These are phyloP conservation scores for Catocala sponsa DNA, from an alignment of 2,888 invertebrate genomes.

Conservation along the genomic window DNA sequence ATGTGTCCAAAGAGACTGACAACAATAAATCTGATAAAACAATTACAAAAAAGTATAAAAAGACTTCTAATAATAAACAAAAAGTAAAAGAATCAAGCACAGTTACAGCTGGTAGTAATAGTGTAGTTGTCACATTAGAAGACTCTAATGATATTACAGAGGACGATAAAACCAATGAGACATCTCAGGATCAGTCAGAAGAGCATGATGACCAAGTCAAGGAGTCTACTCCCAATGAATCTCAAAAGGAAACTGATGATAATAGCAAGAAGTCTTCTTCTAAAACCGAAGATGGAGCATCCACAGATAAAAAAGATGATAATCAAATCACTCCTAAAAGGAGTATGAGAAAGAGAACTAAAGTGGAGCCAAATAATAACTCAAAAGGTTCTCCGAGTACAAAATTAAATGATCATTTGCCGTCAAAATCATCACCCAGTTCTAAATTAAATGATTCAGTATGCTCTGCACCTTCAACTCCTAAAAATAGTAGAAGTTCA, in stretches of 20 bases:
- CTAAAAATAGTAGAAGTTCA: constrained; percentile 57
- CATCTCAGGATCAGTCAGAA: constrained; percentile 6
- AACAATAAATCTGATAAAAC: background rate
- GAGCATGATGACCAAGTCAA: constrained; percentile 11
- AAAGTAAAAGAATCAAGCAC: constrained; percentile 8
- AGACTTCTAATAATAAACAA: background rate
- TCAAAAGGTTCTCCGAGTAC: constrained; percentile 58
- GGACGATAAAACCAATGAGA: constrained; percentile 20
- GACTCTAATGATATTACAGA: constrained; percentile 43
- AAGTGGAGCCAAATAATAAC: constrained; percentile 60
- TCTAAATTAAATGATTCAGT: constrained; percentile 65
- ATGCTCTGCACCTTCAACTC: constrained; percentile 52
- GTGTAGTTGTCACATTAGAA: constrained; percentile 51
- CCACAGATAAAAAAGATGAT: constrained; percentile 25
- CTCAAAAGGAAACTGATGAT: constrained; percentile 15
- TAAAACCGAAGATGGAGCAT: constrained; percentile 18
- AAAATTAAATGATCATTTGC: constrained; percentile 60
- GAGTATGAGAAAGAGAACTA: constrained; percentile 62
- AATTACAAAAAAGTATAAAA: background rate
- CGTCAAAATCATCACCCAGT: constrained; percentile 55
- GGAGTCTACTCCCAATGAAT: background rate
- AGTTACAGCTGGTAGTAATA: constrained; percentile 22
- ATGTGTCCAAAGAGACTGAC: constrained; percentile 26
- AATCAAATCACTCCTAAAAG: constrained; percentile 64
- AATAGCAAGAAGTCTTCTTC: constrained; percentile 23